phyloP scores from a whole-genome alignment of 2,888 invertebrate genomes.

The Psylliodes chrysocephalus region DNA sequence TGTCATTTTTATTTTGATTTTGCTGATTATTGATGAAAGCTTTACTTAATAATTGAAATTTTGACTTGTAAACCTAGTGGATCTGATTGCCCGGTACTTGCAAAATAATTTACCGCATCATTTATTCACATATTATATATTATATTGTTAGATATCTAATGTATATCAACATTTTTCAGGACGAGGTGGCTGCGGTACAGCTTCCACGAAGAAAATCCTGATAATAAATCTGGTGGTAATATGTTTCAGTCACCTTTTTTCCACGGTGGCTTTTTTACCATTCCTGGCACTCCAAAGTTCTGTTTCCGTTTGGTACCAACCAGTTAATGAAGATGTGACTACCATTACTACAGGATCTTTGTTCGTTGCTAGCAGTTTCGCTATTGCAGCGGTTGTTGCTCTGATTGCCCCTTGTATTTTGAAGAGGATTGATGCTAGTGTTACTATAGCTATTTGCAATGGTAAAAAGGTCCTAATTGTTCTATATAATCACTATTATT shows the following conservation, averaged over 20 bases:
- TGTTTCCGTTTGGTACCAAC: constrained; percentile 65
- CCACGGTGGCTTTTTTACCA: constrained; percentile 74
- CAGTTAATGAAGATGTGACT: constrained; percentile 41
- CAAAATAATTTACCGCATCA: too few species aligned
- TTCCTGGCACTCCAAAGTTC: constrained; percentile 69
- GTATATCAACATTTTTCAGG: constrained; percentile 44
- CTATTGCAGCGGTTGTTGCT: constrained; percentile 70
- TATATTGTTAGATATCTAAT: too few species aligned
- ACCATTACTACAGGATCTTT: constrained; percentile 67
- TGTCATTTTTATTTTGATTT: too few species aligned
- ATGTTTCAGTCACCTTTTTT: constrained; percentile 71
- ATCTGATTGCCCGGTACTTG: too few species aligned
- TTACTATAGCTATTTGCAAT: constrained; percentile 43
- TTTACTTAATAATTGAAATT: too few species aligned
- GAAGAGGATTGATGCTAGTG: constrained; percentile 41
- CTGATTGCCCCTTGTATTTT: constrained; percentile 63
- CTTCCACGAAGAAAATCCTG: constrained; percentile 66
- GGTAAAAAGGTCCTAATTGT: constrained; percentile 40
- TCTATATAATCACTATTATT: too few species aligned
- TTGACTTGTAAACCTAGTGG: too few species aligned
- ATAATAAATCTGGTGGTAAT: constrained; percentile 68
- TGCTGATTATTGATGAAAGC: too few species aligned
- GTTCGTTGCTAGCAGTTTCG: constrained; percentile 71
- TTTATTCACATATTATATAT: too few species aligned
- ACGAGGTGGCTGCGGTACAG: constrained; percentile 57